A percentile compares a stretch with the other conserved stretches of the same genome.
Evolutionary conservation across 2,113 vertebrate species (phyloP).

Genomic region (Labeo rohita): DNA sequence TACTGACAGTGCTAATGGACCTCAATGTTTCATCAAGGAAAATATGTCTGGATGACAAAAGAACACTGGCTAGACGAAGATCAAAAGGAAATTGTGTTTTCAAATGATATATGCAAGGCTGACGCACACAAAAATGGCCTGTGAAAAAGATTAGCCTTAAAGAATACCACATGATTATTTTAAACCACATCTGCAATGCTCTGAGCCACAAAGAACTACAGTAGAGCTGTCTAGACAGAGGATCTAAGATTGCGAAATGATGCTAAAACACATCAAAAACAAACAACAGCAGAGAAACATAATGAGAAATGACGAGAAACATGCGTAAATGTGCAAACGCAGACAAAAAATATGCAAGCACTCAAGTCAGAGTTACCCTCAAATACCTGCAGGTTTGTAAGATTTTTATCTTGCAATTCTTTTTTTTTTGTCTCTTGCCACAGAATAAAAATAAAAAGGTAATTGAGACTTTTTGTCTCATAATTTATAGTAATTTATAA

Average conservation of each 20-base stretch:
- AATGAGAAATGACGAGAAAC: neutral
- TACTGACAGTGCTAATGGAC: constrained; percentile 14
- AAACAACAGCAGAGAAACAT: neutral
- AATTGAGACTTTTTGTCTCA: too few species aligned
- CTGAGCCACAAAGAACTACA: neutral
- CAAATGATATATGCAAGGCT: neutral
- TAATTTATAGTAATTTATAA: too few species aligned
- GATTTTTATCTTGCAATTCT: too few species aligned
- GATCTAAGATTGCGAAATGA: neutral
- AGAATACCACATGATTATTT: neutral
- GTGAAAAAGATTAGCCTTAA: constrained; percentile 1
- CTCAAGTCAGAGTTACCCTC: too few species aligned
- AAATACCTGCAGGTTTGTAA: too few species aligned
- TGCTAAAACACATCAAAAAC: constrained; percentile 50
- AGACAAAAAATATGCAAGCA: neutral
- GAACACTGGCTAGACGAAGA: neutral
- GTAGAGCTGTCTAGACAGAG: neutral
- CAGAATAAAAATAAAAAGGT: too few species aligned
- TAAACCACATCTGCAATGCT: neutral
- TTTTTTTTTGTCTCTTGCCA: too few species aligned
- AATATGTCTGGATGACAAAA: neutral
- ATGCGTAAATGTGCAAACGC: neutral
- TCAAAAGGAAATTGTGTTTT: constrained; percentile 5
- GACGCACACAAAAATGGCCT: neutral
- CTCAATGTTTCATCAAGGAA: neutral